These are phyloP conservation scores for Trinectes maculatus DNA, from an alignment of 2,113 vertebrate species.

Conservation along the genomic window DNA sequence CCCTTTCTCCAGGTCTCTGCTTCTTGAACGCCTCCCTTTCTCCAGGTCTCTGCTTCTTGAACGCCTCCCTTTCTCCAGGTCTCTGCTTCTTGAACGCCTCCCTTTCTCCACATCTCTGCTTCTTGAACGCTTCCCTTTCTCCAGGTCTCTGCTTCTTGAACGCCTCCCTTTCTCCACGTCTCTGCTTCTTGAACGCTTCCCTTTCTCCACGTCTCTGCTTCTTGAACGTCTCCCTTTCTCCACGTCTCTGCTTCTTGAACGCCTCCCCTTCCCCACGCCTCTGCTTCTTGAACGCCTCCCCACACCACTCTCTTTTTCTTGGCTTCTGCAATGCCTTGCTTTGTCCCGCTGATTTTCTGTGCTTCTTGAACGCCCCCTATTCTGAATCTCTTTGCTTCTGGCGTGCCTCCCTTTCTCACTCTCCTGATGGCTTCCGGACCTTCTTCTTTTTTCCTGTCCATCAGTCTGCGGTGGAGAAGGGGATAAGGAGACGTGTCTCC, in stretches of 20 bases:
- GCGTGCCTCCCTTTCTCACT: conserved; percentile 25
- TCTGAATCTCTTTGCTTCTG: conserved; percentile 20
- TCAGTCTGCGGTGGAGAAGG: conserved; percentile 54
- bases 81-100: conserved; percentile 20
- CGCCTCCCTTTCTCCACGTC: conserved; percentile 3
- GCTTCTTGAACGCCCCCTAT: conserved; percentile 15
- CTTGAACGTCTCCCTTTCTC: conserved; percentile 7
- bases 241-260: conserved; percentile 31
- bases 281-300: conserved; percentile 26
- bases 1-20: conserved; percentile 22
- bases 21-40: conserved; percentile 8
- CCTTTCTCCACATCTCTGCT: conserved; percentile 15
- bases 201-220: conserved; percentile 30
- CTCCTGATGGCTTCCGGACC: no score
- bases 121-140: not conserved
- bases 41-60: conserved; percentile 36
- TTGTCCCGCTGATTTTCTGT: not conserved
- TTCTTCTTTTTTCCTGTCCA: no score
- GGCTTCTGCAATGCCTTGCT: conserved; percentile 5
- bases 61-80: conserved; percentile 24
- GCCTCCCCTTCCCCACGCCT: not conserved
- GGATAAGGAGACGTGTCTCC: conserved; percentile 63
- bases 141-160: not conserved
- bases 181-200: conserved; percentile 12
- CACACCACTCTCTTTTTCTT: not conserved